Evolutionary conservation across 2,888 invertebrate genomes (phyloP).

Genomic region (Polydrusus cervinus): DNA sequence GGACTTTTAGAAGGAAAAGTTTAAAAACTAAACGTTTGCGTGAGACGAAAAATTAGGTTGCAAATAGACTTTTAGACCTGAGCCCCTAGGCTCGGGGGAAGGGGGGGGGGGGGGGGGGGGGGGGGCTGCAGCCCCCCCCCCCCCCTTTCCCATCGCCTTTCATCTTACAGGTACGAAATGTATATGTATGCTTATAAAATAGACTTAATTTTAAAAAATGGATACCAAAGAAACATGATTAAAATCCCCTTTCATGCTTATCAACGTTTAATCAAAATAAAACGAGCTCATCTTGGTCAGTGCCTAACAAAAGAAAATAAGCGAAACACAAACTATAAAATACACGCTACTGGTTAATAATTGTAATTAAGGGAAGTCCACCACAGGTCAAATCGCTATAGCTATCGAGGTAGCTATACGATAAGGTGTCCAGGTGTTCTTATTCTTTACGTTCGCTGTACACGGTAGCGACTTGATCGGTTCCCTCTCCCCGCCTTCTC

Average conservation of each 20-base stretch:
- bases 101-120: too few relatives aligned
- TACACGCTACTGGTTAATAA: constrained; percentile 69
- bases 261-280: constrained; percentile 38
- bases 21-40: too few relatives aligned
- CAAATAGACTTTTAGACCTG: too few relatives aligned
- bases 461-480: constrained; percentile 66
- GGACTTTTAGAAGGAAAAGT: too few relatives aligned
- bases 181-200: too few relatives aligned
- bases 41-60: too few relatives aligned
- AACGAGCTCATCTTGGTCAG: constrained; percentile 34
- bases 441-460: constrained; percentile 59
- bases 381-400: constrained; percentile 64
- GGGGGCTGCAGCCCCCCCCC: too few relatives aligned
- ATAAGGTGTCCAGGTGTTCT: constrained; percentile 70
- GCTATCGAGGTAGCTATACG: constrained; percentile 57
- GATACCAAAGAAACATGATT: constrained; percentile 23
- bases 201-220: neutral
- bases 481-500: constrained; percentile 57
- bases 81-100: too few relatives aligned
- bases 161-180: too few relatives aligned
- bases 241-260: constrained; percentile 30
- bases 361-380: constrained; percentile 69
- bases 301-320: constrained; percentile 39
- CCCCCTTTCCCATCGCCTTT: too few relatives aligned
- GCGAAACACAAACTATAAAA: constrained; percentile 42